phyloP scores from a whole-genome alignment of 2,888 invertebrate species.

The Nemurella pictetii region DNA sequence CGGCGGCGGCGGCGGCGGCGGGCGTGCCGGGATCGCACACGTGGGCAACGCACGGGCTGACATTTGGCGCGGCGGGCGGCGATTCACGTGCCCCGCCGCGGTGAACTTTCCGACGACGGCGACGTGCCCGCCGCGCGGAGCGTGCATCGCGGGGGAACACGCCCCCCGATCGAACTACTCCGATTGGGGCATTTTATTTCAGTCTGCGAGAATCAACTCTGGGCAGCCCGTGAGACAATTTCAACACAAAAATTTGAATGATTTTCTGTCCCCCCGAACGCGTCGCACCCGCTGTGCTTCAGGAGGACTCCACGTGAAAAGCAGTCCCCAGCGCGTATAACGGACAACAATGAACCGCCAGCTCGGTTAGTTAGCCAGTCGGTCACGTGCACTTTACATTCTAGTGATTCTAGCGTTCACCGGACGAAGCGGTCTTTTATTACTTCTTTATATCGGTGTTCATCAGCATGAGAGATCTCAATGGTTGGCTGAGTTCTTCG shows the following conservation, averaged over 20 bases:
- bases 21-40: too few species aligned
- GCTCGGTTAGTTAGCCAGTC: neutral
- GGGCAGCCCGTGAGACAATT: too few species aligned
- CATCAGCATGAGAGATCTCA: constrained; percentile 10
- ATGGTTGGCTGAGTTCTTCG: constrained; percentile 5
- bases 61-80: too few species aligned
- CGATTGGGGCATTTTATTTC: too few species aligned
- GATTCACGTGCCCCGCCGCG: neutral
- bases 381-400: neutral
- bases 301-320: neutral
- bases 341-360: neutral
- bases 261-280: neutral
- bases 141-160: neutral
- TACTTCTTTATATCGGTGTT: neutral
- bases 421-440: neutral
- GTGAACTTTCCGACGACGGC: neutral
- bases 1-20: too few species aligned
- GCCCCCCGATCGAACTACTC: too few species aligned
- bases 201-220: too few species aligned
- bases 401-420: neutral
- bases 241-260: too few species aligned
- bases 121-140: neutral
- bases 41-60: too few species aligned
- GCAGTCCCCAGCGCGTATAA: neutral
- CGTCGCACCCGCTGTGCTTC: neutral